Evolutionary conservation across 2,888 invertebrate genomes (phyloP).

Genomic region (Nysson spinosus): DNA sequence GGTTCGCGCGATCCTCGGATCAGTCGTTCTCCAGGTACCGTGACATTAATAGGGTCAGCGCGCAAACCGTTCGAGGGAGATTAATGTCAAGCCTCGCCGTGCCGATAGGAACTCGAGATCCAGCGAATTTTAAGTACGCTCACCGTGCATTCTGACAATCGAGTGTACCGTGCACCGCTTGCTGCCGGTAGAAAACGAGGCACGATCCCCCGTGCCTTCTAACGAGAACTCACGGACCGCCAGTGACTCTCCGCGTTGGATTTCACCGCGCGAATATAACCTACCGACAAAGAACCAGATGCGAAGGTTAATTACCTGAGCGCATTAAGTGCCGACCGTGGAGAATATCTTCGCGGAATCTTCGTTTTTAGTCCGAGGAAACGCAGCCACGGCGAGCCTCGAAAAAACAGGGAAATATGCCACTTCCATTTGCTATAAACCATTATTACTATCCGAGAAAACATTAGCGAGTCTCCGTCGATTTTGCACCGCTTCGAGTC

Average conservation of each 20-base stretch:
- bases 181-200: conserved; percentile 5
- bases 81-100: conserved; percentile 48
- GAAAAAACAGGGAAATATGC: no score
- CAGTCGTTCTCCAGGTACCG: no score
- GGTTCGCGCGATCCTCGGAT: conserved; percentile 7
- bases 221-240: conserved; percentile 57
- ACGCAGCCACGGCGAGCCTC: no score
- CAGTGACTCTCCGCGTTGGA: conserved; percentile 62
- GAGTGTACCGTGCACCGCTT: neutral
- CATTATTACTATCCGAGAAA: no score
- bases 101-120: conserved; percentile 22
- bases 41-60: conserved; percentile 60
- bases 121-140: conserved; percentile 24
- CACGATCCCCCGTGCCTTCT: neutral
- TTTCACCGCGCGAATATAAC: conserved; percentile 66
- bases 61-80: conserved; percentile 50
- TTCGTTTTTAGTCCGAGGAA: no score
- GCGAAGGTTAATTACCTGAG: conserved; percentile 20
- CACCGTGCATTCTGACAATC: conserved; percentile 3
- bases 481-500: no score
- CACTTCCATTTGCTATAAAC: no score
- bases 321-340: conserved; percentile 12
- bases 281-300: neutral
- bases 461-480: no score
- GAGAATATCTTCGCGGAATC: no score